A percentile compares a stretch with the other conserved stretches of the same genome.
phyloP scores from a whole-genome alignment of 2,113 vertebrate species.

The Sinocyclocheilus grahami region DNA sequence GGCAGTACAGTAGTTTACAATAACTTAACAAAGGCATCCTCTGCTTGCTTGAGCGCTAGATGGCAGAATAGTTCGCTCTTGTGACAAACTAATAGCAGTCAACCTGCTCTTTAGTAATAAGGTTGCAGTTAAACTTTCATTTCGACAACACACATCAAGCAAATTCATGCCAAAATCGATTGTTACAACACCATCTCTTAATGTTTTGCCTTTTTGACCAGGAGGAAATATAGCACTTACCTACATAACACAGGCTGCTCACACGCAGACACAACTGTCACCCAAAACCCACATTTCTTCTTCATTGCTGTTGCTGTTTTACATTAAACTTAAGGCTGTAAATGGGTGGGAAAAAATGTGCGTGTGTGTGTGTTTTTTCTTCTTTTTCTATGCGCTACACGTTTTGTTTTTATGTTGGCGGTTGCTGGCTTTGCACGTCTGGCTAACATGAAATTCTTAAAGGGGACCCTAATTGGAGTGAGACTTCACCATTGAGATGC shows the following conservation, averaged over 20 bases:
- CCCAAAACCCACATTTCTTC: slow-evolving; percentile 36
- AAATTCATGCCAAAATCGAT: slow-evolving; percentile 57
- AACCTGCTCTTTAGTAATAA: slow-evolving; percentile 38
- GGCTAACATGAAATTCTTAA: slow-evolving; percentile 76
- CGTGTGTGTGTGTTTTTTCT: too few species aligned
- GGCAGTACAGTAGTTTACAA: slow-evolving; percentile 57
- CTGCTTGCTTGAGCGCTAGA: slow-evolving; percentile 29
- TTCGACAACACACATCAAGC: slow-evolving; percentile 53
- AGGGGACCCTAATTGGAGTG: slow-evolving; percentile 66
- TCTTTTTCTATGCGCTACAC: neutral
- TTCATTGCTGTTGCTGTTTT: slow-evolving; percentile 38
- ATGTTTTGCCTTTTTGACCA: slow-evolving; percentile 45
- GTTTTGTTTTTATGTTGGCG: slow-evolving; percentile 62
- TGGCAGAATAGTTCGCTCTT: slow-evolving; percentile 15
- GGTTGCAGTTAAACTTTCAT: slow-evolving; percentile 48
- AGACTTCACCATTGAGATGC: slow-evolving; percentile 61
- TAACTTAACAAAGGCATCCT: neutral
- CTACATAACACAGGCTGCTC: slow-evolving; percentile 23
- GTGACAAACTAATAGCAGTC: neutral
- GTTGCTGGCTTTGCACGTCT: slow-evolving; percentile 53
- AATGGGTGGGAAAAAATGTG: neutral
- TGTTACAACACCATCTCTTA: slow-evolving; percentile 55
- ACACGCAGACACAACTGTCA: slow-evolving; percentile 16
- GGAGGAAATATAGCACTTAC: slow-evolving; percentile 25
- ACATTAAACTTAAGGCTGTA: neutral